These are phyloP conservation scores for Zosterops hypoxanthus DNA, from an alignment of 2,113 vertebrate genomes.

Conservation along the genomic window DNA sequence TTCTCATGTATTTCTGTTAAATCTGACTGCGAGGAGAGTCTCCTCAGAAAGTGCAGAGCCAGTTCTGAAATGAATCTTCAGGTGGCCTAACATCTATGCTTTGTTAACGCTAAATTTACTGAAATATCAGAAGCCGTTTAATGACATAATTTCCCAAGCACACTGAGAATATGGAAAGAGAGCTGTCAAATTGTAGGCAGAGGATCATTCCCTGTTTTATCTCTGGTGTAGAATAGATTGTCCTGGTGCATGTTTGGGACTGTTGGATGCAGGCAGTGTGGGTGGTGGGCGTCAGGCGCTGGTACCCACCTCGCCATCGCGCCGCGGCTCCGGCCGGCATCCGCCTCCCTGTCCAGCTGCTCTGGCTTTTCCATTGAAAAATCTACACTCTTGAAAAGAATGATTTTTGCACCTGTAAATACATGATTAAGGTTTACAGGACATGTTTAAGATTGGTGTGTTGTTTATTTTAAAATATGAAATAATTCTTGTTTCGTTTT, in stretches of 20 bases:
- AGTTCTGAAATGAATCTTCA: background rate
- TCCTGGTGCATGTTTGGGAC: fast-evolving
- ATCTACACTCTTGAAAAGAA: background rate
- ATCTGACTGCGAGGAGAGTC: background rate
- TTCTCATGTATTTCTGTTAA: background rate
- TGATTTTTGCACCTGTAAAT: background rate
- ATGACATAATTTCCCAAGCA: background rate
- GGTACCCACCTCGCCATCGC: background rate
- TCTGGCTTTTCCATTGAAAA: background rate
- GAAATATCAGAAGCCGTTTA: background rate
- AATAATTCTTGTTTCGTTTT: background rate
- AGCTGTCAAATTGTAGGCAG: background rate
- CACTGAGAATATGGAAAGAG: background rate
- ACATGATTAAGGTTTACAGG: background rate
- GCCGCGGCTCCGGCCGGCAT: background rate
- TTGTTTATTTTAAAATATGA: background rate
- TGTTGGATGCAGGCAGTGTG: background rate
- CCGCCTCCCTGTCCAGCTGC: background rate
- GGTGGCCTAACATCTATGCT: background rate
- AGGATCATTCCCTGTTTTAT: background rate
- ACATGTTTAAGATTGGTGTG: background rate
- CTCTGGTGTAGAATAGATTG: fast-evolving
- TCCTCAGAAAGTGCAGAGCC: background rate
- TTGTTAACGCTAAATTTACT: background rate
- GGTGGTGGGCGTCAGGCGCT: background rate